Conservation (phyloP, 2,113 vertebrate species). For the Callipepla californica region DNA sequence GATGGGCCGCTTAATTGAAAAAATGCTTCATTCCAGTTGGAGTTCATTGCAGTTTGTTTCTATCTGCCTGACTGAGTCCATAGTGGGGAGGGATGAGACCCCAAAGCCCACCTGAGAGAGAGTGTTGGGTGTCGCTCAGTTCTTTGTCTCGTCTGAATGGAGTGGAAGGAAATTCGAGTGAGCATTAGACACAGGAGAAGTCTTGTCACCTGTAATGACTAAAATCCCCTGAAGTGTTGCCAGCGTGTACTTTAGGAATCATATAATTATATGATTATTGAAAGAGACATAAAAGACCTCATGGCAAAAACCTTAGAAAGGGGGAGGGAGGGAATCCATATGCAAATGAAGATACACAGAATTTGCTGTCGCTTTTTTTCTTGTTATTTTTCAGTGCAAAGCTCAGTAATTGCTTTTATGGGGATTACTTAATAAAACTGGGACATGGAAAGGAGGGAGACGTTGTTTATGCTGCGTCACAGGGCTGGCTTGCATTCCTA, state of each 20-base stretch:
- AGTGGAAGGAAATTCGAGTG: constrained; percentile 45
- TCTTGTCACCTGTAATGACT: constrained; percentile 76
- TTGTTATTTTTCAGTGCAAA: constrained; percentile 63
- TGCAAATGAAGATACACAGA: constrained; percentile 62
- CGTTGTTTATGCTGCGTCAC: constrained; percentile 5
- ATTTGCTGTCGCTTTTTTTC: constrained; percentile 44
- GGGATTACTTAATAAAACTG: constrained; percentile 68
- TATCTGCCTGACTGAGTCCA: not conserved
- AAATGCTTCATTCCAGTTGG: not conserved
- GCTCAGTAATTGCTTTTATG: constrained; percentile 70
- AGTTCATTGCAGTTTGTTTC: constrained; percentile 19
- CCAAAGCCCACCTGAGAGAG: not conserved
- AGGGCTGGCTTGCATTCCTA: not conserved
- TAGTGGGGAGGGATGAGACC: not conserved
- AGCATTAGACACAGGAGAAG: constrained; percentile 56
- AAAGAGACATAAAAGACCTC: constrained; percentile 73
- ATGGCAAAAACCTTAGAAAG: constrained; percentile 60
- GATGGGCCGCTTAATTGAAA: constrained; percentile 51
- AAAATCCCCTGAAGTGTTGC: constrained; percentile 76
- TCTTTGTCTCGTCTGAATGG: constrained; percentile 35
- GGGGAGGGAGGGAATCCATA: constrained; percentile 34
- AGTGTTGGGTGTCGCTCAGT: not conserved
- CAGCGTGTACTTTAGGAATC: constrained; percentile 72
- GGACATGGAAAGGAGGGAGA: constrained; percentile 25
- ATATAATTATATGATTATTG: constrained; percentile 79